Conservation (phyloP, 2,888 invertebrate species). For the Sepiola atlantica region DNA sequence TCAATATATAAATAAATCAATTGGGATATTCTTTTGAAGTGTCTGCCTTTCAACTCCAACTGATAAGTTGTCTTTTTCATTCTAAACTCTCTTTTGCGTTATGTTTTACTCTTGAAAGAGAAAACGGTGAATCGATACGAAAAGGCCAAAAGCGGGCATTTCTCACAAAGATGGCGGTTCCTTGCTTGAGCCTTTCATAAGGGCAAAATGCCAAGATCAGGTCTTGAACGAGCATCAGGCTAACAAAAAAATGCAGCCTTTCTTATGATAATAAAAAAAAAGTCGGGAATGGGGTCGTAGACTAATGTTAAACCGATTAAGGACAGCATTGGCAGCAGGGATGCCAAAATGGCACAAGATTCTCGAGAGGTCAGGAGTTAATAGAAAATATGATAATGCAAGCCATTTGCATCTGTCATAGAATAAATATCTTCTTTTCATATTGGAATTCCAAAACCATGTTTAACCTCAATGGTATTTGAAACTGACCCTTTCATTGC, state of each 20-base stretch:
- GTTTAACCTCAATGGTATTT: background rate
- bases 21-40: too few relatives aligned
- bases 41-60: too few relatives aligned
- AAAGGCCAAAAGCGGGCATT: background rate
- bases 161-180: background rate
- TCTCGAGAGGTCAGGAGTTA: constrained; percentile 7
- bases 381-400: background rate
- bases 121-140: too few relatives aligned
- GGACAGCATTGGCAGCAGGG: background rate
- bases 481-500: background rate
- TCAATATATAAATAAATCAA: too few relatives aligned
- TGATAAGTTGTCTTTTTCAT: too few relatives aligned
- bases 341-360: background rate
- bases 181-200: background rate
- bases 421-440: background rate
- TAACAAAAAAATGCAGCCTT: background rate
- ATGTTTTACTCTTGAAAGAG: too few relatives aligned
- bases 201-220: background rate
- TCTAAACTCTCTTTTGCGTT: too few relatives aligned
- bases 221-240: background rate
- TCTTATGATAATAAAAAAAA: background rate
- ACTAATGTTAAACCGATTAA: background rate
- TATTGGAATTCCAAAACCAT: background rate
- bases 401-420: background rate
- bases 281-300: background rate